phyloP scores from a whole-genome alignment of 2,797 vertebrate species.

The Pelodytes ibericus region DNA sequence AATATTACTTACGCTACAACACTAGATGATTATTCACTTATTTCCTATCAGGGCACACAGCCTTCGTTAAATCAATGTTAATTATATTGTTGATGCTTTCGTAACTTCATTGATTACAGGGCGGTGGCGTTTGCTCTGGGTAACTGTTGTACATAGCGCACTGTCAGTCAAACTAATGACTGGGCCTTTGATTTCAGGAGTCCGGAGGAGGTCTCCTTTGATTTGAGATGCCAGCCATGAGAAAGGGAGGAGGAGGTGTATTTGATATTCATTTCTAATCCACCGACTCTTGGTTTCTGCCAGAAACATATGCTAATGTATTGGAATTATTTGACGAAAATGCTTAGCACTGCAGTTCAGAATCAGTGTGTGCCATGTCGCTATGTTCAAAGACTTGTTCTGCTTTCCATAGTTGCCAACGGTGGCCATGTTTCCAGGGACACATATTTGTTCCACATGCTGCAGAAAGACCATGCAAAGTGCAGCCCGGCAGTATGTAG shows the following conservation, averaged over 20 bases:
- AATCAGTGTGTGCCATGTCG: too few species aligned
- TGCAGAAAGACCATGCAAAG: too few species aligned
- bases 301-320: slow-evolving; percentile 27
- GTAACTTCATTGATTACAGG: slow-evolving; percentile 29
- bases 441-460: too few species aligned
- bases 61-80: neutral
- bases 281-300: neutral
- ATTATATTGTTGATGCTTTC: slow-evolving; percentile 13
- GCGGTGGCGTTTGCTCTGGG: neutral
- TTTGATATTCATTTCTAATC: slow-evolving; percentile 23
- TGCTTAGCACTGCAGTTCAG: neutral
- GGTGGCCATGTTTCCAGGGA: too few species aligned
- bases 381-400: too few species aligned
- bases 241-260: neutral
- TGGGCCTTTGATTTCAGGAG: slow-evolving; percentile 29
- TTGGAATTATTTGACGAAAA: slow-evolving; percentile 1
- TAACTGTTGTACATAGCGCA: neutral
- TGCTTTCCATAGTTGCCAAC: too few species aligned
- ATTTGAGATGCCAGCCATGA: slow-evolving; percentile 22
- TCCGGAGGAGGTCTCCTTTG: slow-evolving; percentile 25
- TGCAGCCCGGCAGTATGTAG: too few species aligned
- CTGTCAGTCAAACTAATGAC: slow-evolving; percentile 21
- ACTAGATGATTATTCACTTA: slow-evolving; percentile 9
- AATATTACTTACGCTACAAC: neutral
- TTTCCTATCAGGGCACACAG: neutral